Conservation (phyloP, 2,113 vertebrate species). For the Corythornis madagascariensis region DNA sequence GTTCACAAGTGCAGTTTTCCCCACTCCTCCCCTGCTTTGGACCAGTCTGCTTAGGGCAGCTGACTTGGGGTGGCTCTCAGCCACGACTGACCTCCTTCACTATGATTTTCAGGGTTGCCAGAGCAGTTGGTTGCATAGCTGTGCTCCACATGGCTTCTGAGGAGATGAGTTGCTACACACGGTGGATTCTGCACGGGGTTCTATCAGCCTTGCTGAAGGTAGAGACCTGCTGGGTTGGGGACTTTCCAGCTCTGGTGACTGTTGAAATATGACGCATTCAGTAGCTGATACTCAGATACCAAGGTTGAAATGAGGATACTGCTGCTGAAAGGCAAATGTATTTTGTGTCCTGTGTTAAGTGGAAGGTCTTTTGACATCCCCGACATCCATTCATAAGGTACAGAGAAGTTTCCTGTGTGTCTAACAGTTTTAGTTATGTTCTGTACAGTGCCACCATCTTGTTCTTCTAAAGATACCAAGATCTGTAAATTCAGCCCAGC, state of each 20-base stretch:
- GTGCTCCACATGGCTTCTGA: not conserved
- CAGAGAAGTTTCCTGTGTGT: not conserved
- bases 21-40: not conserved
- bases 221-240: not conserved
- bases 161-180: not conserved
- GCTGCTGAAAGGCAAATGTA: not conserved
- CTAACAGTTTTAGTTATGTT: not conserved
- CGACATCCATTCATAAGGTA: not conserved
- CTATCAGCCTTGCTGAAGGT: not conserved
- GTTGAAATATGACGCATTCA: not conserved
- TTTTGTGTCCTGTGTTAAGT: not conserved
- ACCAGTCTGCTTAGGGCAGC: not conserved
- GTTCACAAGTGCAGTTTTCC: not conserved
- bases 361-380: not conserved
- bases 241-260: slow-evolving; percentile 18
- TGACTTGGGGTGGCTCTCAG: not conserved
- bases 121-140: not conserved
- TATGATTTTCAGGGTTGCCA: not conserved
- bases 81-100: not conserved
- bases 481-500: not conserved
- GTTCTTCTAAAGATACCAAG: not conserved
- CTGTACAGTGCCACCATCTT: not conserved
- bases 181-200: not conserved
- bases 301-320: not conserved
- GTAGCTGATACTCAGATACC: not conserved